Percentiles rank a stretch among this genome's conserved stretches.
Conservation (phyloP, 2,888 invertebrate genomes). For the Himalopsyche tibetana region DNA sequence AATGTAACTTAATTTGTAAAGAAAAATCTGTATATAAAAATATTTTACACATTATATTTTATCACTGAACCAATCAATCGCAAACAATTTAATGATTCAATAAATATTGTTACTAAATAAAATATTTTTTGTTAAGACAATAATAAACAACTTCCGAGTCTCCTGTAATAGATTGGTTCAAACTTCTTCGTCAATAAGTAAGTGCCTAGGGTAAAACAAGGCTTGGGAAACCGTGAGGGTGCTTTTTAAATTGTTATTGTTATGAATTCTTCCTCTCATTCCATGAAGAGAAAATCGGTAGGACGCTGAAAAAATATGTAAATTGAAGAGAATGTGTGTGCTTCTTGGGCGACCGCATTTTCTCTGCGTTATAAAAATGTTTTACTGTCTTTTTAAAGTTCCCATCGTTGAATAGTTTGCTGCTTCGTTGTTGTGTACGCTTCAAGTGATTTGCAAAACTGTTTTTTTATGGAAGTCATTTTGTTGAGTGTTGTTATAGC, state of each 20-base stretch:
- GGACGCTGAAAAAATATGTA: constrained; percentile 57
- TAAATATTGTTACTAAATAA: neutral
- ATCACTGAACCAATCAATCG: no score
- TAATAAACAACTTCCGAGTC: neutral
- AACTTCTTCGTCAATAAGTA: constrained; percentile 41
- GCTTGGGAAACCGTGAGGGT: constrained; percentile 1
- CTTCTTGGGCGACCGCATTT: constrained; percentile 45
- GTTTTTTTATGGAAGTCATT: constrained; percentile 37
- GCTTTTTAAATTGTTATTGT: constrained; percentile 61
- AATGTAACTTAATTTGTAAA: no score
- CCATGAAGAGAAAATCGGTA: constrained; percentile 53
- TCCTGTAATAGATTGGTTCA: constrained; percentile 9
- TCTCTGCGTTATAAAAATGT: constrained; percentile 45
- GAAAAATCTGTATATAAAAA: no score
- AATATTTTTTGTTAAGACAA: neutral
- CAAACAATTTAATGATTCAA: no score
- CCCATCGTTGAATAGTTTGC: constrained; percentile 40
- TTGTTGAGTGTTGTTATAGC: constrained; percentile 31
- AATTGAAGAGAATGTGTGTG: constrained; percentile 50
- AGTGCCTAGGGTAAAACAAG: constrained; percentile 49
- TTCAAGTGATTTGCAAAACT: constrained; percentile 34
- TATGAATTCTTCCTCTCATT: constrained; percentile 56
- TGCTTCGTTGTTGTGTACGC: constrained; percentile 30
- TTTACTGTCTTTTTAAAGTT: constrained; percentile 43
- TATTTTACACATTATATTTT: no score